Evolutionary conservation across 2,888 invertebrate genomes (phyloP), one percentile per base, ranked within the genome.

Genomic region (Nomada hirtipes): DNA sequence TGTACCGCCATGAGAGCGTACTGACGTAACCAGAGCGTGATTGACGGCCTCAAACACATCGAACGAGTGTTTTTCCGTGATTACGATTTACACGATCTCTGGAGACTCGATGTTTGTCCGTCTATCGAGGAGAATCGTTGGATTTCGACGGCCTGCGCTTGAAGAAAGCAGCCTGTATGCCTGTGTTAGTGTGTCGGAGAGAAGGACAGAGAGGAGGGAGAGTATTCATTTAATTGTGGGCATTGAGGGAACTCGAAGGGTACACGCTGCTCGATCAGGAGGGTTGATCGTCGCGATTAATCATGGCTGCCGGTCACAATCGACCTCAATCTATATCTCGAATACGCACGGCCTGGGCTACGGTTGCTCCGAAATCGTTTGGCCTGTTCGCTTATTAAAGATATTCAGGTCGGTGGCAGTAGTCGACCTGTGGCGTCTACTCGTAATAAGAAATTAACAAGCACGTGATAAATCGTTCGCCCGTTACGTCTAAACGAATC

Each of bases 201-300:
- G 20, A n/a, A 11, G 2, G 2, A 26, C n/a, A 61, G 52, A 59
- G 52, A 23, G 47, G 55, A 18, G 13, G 9, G n/a, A 60, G 55
- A 3, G 52, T 64, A 55, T 70, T 65, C 61, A 64, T 79, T 86
- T 87, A 86, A 87, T 89, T 87, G 85, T 80, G 80, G 63, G 82
- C 86, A 87, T 87, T 87, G 87, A 85, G 61, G 82, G 69, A 77
- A 57, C 75, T 55, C 65, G 77, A 76, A 86, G 82, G 84, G 77
- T 76, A 63, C 72, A 20, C 77, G 78, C 63, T 57, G 36, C 72
- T 74, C 72, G 73, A 47, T 47, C 73, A 72, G 74, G 68, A 67
- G 84, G 79, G 84, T 77, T 85, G 86, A 89, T 86, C 84, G 89
- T 81, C 79, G 86, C 87, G 89, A 91, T 91, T 90, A 91, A 90